A percentile compares a stretch with the other conserved stretches of the same genome.
Evolutionary conservation across 2,888 invertebrate species (phyloP).

Genomic region (Xestia rhomboidea): DNA sequence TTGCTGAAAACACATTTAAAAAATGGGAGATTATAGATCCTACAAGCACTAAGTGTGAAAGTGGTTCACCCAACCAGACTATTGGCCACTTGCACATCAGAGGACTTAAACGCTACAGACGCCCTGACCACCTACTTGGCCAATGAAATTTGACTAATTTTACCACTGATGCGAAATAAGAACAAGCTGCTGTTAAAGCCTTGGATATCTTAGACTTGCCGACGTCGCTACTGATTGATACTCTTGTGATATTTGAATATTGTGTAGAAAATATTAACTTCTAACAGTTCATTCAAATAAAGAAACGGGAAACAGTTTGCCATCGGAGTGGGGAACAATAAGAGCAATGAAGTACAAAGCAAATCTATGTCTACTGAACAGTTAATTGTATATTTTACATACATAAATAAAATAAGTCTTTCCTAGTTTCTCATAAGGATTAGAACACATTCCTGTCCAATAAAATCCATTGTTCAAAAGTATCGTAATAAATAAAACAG

Average conservation of each 20-base stretch:
- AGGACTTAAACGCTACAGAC: neutral
- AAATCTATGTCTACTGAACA: neutral
- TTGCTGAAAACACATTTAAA: neutral
- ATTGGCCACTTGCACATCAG: neutral
- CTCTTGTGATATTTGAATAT: neutral
- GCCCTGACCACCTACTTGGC: neutral
- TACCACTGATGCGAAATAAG: neutral
- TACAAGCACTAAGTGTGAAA: neutral
- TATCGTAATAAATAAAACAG: conserved; percentile 16
- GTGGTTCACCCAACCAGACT: neutral
- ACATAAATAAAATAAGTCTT: conserved; percentile 7
- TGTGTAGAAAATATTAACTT: neutral
- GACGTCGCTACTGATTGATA: neutral
- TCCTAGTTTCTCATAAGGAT: conserved; percentile 1
- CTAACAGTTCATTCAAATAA: neutral
- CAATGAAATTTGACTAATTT: neutral
- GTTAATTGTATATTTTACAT: conserved; percentile 14
- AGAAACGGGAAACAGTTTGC: neutral
- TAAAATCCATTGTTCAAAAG: conserved; percentile 17
- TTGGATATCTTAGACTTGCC: neutral
- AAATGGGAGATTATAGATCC: neutral
- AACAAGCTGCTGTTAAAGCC: neutral
- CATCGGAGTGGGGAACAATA: neutral
- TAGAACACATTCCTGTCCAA: conserved; percentile 8
- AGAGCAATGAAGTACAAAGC: neutral